phyloP scores from a whole-genome alignment of 2,797 vertebrate species.

The Gymnothorax javanicus region DNA sequence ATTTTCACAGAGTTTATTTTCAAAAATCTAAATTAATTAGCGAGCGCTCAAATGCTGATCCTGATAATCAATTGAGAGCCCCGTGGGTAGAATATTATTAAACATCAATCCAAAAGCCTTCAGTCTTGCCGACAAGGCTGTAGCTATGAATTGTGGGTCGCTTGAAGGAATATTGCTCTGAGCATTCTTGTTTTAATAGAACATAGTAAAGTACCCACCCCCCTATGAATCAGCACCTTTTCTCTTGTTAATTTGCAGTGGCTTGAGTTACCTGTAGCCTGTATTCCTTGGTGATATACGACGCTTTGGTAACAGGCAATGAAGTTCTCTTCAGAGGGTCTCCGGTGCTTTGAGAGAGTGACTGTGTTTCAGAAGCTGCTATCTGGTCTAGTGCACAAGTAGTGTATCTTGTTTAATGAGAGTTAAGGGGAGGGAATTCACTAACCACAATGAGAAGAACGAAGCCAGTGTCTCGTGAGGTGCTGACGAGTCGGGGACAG shows the following conservation, averaged over 20 bases:
- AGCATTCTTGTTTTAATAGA: too few species aligned
- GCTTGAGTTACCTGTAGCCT: too few species aligned
- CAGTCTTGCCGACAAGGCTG: neutral
- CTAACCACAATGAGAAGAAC: constrained; percentile 32
- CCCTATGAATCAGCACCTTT: too few species aligned
- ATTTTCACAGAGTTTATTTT: neutral
- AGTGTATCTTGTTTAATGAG: constrained; percentile 51
- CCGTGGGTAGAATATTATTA: neutral
- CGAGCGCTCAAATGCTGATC: neutral
- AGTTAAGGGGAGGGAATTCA: constrained; percentile 20
- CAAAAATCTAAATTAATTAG: neutral
- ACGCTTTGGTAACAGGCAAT: neutral
- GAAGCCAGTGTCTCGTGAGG: constrained; percentile 21
- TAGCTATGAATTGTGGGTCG: too few species aligned
- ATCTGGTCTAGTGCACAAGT: neutral
- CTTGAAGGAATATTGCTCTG: too few species aligned
- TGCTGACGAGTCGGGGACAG: constrained; percentile 62
- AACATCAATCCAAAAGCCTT: neutral
- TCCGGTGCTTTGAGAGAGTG: too few species aligned
- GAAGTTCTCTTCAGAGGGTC: neutral
- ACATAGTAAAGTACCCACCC: too few species aligned
- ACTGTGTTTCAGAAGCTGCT: neutral
- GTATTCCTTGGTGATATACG: too few species aligned
- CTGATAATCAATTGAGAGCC: neutral
- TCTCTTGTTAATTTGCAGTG: too few species aligned